Evolutionary conservation across 2,888 invertebrate genomes (phyloP).

Genomic region (Synergus laeviventris): DNA sequence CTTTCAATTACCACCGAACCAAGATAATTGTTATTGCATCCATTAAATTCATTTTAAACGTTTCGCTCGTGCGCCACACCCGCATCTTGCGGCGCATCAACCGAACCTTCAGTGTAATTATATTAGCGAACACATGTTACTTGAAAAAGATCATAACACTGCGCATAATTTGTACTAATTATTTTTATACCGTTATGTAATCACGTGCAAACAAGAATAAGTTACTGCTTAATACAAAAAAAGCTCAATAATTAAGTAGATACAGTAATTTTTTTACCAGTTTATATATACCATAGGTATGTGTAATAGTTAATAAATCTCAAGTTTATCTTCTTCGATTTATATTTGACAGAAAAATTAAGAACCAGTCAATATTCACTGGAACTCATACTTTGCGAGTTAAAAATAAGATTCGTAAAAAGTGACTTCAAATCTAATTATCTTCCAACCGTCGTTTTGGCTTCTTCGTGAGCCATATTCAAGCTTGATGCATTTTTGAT

Average conservation of each 20-base stretch:
- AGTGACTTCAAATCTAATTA: neutral
- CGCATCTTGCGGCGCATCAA: constrained; percentile 27
- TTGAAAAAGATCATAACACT: neutral
- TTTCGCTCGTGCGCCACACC: constrained; percentile 31
- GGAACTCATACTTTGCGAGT: neutral
- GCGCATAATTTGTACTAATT: constrained; percentile 54
- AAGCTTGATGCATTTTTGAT: constrained; percentile 12
- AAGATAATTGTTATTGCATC: constrained; percentile 28
- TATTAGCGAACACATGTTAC: neutral
- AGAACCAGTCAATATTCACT: neutral
- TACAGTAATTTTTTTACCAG: neutral
- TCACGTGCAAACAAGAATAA: constrained; percentile 44
- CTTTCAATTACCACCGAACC: constrained; percentile 26
- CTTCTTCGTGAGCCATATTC: neutral
- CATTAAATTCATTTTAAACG: constrained; percentile 17
- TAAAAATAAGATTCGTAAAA: neutral
- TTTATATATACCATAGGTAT: too few species aligned
- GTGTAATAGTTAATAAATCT: neutral
- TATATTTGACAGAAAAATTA: neutral
- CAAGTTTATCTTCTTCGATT: neutral
- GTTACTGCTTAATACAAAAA: neutral
- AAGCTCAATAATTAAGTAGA: neutral
- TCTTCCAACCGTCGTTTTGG: neutral
- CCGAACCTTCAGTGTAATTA: neutral
- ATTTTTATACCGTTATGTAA: constrained; percentile 63